A percentile compares a stretch with the other conserved stretches of the same genome.
phyloP scores from a whole-genome alignment of 2,113 vertebrate genomes.

The Alethe castanea region DNA sequence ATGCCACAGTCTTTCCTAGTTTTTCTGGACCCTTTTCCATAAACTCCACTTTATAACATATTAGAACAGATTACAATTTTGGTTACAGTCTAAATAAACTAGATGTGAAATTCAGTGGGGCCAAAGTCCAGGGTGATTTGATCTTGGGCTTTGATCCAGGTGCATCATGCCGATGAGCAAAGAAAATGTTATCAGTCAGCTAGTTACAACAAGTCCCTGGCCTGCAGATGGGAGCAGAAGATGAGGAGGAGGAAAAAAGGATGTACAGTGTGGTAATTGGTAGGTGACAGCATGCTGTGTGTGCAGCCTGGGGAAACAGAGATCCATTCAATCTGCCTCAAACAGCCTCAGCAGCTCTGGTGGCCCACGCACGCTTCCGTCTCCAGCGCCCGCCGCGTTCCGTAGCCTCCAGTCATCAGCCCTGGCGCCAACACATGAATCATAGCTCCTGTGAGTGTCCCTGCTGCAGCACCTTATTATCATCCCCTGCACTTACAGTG shows the following conservation, averaged over 20 bases:
- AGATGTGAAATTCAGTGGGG: neutral
- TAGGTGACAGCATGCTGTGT: conserved; percentile 23
- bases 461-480: neutral
- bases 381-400: neutral
- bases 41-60: neutral
- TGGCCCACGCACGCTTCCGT: neutral
- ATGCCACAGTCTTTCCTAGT: neutral
- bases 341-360: neutral
- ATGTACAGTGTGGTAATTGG: neutral
- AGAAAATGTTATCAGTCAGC: conserved; percentile 9
- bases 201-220: conserved; percentile 53
- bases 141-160: conserved; percentile 2
- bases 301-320: conserved; percentile 4
- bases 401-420: conserved; percentile 18
- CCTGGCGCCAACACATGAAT: conserved; percentile 38
- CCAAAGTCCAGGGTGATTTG: neutral
- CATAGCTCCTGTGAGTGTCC: conserved; percentile 1
- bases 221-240: conserved; percentile 34
- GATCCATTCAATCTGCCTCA: neutral
- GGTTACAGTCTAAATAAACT: neutral
- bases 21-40: neutral
- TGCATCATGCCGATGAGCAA: neutral
- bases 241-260: conserved; percentile 54
- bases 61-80: neutral
- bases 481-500: neutral